phyloP scores from a whole-genome alignment of 1,140 invertebrate genomes.

The Drosophila micromelanica region DNA sequence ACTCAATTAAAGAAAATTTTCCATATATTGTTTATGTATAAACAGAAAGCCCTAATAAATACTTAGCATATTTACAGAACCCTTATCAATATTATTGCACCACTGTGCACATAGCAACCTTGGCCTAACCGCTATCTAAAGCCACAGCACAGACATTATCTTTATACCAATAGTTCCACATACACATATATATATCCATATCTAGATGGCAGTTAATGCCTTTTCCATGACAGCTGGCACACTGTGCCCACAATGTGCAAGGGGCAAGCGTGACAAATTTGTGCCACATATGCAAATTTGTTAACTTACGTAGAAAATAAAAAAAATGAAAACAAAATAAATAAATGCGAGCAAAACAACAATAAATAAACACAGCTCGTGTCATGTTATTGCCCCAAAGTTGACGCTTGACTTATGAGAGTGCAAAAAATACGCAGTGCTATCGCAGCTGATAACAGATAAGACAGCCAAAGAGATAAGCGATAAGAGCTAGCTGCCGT shows the following conservation, averaged over 20 bases:
- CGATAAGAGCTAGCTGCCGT: slow-evolving; percentile 44
- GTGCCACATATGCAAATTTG: slow-evolving; percentile 69
- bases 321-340: not conserved
- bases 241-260: slow-evolving; percentile 4
- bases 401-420: slow-evolving; percentile 21
- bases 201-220: slow-evolving; percentile 29
- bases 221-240: slow-evolving; percentile 17
- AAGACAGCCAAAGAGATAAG: slow-evolving; percentile 5
- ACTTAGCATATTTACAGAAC: slow-evolving; percentile 1
- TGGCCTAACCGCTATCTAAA: slow-evolving; percentile 36
- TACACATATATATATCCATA: slow-evolving; percentile 6
- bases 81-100: slow-evolving; percentile 11
- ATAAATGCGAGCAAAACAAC: slow-evolving; percentile 25
- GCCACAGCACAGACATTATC: slow-evolving; percentile 30
- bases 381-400: slow-evolving; percentile 55
- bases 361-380: slow-evolving; percentile 19
- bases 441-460: slow-evolving; percentile 51
- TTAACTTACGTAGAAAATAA: slow-evolving; percentile 52
- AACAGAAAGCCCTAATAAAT: slow-evolving; percentile 2
- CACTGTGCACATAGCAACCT: slow-evolving; percentile 37
- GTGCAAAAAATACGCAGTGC: slow-evolving; percentile 56
- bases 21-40: slow-evolving; percentile 1
- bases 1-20: slow-evolving; percentile 3
- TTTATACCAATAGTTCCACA: slow-evolving; percentile 24
- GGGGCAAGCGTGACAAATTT: slow-evolving; percentile 51